Percentiles rank a stretch among this genome's conserved stretches.
Evolutionary conservation across 2,113 vertebrate genomes (phyloP).

Genomic region (Vireo altiloquus): DNA sequence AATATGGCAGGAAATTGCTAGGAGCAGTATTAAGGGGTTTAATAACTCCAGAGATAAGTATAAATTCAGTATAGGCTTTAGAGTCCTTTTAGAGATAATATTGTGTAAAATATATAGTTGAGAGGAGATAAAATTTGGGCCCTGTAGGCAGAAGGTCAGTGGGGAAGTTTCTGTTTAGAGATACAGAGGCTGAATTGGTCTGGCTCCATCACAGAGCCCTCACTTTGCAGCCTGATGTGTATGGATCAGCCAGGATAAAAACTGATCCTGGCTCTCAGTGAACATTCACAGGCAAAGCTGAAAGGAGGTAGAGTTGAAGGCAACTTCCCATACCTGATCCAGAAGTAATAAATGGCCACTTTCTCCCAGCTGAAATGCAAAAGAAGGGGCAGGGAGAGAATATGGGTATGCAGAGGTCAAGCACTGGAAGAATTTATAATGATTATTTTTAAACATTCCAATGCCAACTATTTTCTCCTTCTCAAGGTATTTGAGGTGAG

Average conservation of each 20-base stretch:
- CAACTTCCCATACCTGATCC: background rate
- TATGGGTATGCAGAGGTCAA: background rate
- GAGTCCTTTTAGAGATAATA: background rate
- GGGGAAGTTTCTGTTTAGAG: background rate
- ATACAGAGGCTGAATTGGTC: background rate
- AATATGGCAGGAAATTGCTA: no score
- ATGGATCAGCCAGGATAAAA: background rate
- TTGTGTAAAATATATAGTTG: background rate
- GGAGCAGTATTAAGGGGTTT: background rate
- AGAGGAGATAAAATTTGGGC: background rate
- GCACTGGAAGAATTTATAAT: background rate
- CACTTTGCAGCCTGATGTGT: background rate
- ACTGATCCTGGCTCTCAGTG: background rate
- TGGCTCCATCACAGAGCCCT: background rate
- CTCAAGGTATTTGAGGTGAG: slow-evolving; percentile 1
- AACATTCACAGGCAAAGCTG: background rate
- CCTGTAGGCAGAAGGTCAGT: background rate
- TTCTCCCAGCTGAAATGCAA: background rate
- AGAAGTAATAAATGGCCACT: background rate
- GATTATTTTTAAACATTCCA: background rate
- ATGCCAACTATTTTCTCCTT: background rate
- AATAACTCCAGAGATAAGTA: background rate
- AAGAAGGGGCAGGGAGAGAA: background rate
- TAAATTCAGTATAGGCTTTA: background rate
- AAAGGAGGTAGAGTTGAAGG: background rate